A percentile compares a stretch with the other conserved stretches of the same genome.
phyloP scores from a whole-genome alignment of 2,113 vertebrate species.

The Brevimyrus niger region DNA sequence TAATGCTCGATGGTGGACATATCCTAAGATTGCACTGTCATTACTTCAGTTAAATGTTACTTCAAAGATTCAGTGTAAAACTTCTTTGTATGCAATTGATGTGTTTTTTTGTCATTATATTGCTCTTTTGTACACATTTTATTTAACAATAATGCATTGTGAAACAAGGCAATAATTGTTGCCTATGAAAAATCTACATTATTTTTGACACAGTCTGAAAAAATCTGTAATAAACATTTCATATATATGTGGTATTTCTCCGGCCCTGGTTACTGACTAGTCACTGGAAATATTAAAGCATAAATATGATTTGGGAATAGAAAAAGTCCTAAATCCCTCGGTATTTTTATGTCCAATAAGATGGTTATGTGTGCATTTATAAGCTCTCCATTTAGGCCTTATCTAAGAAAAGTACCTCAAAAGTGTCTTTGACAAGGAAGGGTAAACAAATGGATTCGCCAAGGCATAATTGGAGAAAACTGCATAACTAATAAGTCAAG shows the following conservation, averaged over 20 bases:
- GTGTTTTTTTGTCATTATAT: not conserved
- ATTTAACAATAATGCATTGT: not conserved
- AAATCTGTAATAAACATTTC: not conserved
- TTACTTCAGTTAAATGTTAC: not conserved
- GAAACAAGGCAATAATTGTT: not conserved
- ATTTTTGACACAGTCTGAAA: not conserved
- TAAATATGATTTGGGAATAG: not conserved
- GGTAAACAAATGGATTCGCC: not conserved
- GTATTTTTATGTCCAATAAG: not conserved
- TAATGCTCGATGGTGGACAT: not conserved
- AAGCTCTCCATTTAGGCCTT: not conserved
- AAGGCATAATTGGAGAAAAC: not conserved
- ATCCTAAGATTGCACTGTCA: not conserved
- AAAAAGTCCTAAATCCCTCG: not conserved
- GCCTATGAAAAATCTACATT: not conserved
- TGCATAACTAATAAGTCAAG: not conserved
- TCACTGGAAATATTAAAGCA: not conserved
- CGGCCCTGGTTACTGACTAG: not conserved
- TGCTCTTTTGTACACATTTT: not conserved
- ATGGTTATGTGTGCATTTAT: not conserved
- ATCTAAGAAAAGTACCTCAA: not conserved
- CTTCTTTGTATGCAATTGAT: not conserved
- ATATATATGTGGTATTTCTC: not conserved
- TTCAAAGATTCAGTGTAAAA: not conserved
- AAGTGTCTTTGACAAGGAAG: constrained; percentile 8